Conservation (phyloP, 2,797 vertebrate species). For the Gymnocypris eckloni region DNA sequence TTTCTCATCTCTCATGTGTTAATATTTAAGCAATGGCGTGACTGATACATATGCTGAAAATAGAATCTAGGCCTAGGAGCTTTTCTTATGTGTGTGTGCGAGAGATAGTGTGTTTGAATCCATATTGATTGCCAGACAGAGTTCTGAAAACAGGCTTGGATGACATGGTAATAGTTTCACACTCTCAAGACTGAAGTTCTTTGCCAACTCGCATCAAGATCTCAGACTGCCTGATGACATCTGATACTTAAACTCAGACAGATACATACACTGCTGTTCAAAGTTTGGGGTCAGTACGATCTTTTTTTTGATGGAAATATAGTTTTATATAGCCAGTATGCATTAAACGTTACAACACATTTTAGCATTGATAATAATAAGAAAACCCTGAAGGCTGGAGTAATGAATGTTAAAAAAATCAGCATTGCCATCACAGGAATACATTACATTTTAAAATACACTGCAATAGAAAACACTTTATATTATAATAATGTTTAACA, state of each 20-base stretch:
- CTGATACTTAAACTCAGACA: slow-evolving; percentile 17
- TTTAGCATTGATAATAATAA: not conserved
- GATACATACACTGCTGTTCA: not conserved
- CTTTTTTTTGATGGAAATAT: not conserved
- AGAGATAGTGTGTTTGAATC: slow-evolving; percentile 1
- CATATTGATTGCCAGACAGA: slow-evolving; percentile 34
- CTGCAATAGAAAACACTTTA: not conserved
- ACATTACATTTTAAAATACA: not conserved
- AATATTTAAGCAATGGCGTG: slow-evolving; percentile 61
- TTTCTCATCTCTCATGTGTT: slow-evolving; percentile 54
- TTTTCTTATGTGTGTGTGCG: slow-evolving; percentile 15
- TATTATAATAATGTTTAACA: not conserved
- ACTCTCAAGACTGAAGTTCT: slow-evolving; percentile 21
- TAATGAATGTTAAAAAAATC: not conserved
- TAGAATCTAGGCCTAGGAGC: slow-evolving; percentile 51
- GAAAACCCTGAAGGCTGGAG: not conserved
- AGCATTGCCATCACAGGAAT: not conserved
- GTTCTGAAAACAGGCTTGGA: slow-evolving; percentile 35
- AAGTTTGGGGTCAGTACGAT: not conserved
- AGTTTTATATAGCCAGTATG: not conserved
- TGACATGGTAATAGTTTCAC: slow-evolving; percentile 32
- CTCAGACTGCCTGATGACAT: slow-evolving; percentile 25
- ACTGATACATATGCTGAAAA: slow-evolving; percentile 62
- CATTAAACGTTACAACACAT: not conserved
- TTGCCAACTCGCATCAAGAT: slow-evolving; percentile 30